Conservation (phyloP, 92 coral and sea anemone species). For the Parazoanthus swiftii region DNA sequence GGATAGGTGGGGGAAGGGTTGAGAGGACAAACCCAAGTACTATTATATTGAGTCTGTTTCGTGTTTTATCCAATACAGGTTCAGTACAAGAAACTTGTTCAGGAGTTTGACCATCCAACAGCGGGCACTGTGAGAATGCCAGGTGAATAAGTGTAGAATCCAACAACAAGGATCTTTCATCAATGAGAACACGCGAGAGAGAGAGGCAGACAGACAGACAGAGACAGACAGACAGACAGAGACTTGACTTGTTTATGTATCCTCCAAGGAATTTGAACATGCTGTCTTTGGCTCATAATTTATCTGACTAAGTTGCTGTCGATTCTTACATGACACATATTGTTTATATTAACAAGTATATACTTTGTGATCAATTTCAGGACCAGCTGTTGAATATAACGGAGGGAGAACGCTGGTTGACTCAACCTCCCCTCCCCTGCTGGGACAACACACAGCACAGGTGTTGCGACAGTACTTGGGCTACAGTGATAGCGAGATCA, state of each 20-base stretch:
- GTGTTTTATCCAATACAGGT: conserved; percentile 51
- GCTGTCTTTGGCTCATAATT: not conserved
- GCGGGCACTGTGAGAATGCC: conserved; percentile 72
- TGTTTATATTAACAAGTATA: not conserved
- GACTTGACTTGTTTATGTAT: too few species aligned
- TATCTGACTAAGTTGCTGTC: not conserved
- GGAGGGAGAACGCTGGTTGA: conserved; percentile 65
- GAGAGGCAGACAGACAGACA: too few species aligned
- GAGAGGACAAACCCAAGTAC: too few species aligned
- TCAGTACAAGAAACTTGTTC: conserved; percentile 67
- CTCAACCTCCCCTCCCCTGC: conserved; percentile 74
- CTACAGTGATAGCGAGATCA: conserved; percentile 53
- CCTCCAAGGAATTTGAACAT: not conserved
- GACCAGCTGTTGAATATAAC: conserved; percentile 85
- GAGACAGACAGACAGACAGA: too few species aligned
- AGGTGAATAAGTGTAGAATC: conserved; percentile 48
- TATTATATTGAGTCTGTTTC: too few species aligned
- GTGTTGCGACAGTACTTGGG: conserved; percentile 65
- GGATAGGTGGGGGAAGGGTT: too few species aligned
- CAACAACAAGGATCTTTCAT: not conserved
- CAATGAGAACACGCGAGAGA: not conserved
- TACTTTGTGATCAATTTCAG: conserved; percentile 40
- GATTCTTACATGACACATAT: not conserved
- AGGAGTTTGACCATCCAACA: conserved; percentile 78
- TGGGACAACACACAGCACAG: conserved; percentile 80